Conservation (phyloP, 2,113 vertebrate genomes). For the Pterophyllum scalare region DNA sequence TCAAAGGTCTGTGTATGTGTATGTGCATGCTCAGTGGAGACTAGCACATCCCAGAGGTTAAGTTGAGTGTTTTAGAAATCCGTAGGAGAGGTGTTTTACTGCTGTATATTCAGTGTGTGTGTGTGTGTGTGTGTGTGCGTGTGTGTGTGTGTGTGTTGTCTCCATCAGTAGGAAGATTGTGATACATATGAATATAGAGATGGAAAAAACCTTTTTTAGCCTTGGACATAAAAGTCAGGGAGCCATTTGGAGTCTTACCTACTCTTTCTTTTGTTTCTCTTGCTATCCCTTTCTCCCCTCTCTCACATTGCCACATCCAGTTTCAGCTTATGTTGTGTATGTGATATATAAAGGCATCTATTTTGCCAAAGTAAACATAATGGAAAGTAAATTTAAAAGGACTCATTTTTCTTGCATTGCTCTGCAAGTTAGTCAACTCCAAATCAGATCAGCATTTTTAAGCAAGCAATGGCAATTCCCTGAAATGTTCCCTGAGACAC, state of each 20-base stretch:
- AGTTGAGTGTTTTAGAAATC: conserved; percentile 57
- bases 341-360: not conserved
- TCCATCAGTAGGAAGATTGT: conserved; percentile 17
- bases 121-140: conserved; percentile 6
- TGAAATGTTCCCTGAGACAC: not conserved
- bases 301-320: not conserved
- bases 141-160: not conserved
- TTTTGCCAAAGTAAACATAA: not conserved
- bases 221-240: not conserved
- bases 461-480: not conserved
- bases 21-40: conserved; percentile 30
- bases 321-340: not conserved
- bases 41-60: conserved; percentile 48
- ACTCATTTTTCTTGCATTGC: too few relatives aligned
- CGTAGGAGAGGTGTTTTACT: conserved; percentile 45
- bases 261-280: not conserved
- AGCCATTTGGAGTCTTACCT: not conserved
- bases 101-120: not conserved
- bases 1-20: conserved; percentile 37
- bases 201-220: not conserved
- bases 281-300: not conserved
- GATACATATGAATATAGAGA: not conserved
- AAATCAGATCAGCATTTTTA: too few relatives aligned
- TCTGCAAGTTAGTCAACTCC: too few relatives aligned
- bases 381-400: too few relatives aligned